Base-by-base conservation (phyloP, 2,113 vertebrate species). In the Seriola quinqueradiata region DNA sequence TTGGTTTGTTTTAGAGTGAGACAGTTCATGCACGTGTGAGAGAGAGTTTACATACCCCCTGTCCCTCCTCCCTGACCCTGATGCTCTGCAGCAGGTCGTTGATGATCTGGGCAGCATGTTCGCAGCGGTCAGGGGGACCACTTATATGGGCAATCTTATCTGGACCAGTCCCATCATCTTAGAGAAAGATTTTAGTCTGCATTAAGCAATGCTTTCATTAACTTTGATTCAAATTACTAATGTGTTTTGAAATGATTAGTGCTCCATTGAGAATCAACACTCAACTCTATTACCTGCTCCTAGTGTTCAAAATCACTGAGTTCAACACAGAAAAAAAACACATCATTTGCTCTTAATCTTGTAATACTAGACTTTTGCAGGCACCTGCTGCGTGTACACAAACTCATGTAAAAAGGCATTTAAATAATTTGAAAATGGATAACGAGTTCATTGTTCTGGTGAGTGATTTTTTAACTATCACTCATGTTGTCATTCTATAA, bases 131-230 rank as follows among this genome's bases (percentile, higher is more conserved):
- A 0, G 96, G 97, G 8, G 97, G 96, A 1, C 96, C 97, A 94
- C 97, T 96, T 75, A 97, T 95, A 85, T 96, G 95, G 8, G 97
- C 97, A 0, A 97, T 95, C 88, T 97, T 97, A 77, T 97, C 96
- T 1, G 96, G 97, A 67, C 96, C 95, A 0, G 93, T 94, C 8
- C 96, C 96, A 0, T 97, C 96, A 84, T 97, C 96, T 97, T 87
- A 6, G 32, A 42, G 28, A 32, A 28, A 74, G 10, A 63, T 63
- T 55, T 8, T 2, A 21, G 44, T 55, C 10, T 44, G 16, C 44
- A 36, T 59, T 19, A 3, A 50, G 19, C 14, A 58, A 8, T 14
- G 10, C 8, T 52, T 52, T 6, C n/a, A 32, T 23, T 21, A 14
- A 59, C 5, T 46, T 3, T 9, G 1, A 19, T 21, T 61, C 2